Percentiles rank a stretch among this genome's conserved stretches.
These are phyloP conservation scores for Drosophila birchii DNA, from an alignment of 2,888 invertebrate species.

Conservation along the genomic window DNA sequence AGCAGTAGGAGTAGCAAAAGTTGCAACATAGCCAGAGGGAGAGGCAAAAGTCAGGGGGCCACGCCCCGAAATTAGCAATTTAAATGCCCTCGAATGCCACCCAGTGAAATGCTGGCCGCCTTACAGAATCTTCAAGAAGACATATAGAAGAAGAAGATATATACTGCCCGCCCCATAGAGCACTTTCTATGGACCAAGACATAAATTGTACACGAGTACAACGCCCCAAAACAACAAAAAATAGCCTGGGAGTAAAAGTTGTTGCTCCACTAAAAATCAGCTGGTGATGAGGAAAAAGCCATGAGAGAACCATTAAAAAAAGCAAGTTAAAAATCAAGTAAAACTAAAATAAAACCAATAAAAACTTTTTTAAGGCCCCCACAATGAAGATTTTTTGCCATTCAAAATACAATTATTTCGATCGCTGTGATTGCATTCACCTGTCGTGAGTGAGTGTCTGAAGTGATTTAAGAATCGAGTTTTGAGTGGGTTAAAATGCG, in stretches of 20 bases:
- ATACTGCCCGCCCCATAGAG: conserved; percentile 21
- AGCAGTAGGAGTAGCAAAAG: conserved; percentile 9
- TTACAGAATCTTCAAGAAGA: conserved; percentile 16
- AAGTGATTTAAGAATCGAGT: conserved; percentile 28
- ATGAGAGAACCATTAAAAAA: conserved; percentile 10
- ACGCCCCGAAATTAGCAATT: conserved; percentile 51
- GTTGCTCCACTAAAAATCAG: conserved; percentile 46
- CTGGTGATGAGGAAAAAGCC: conserved; percentile 20
- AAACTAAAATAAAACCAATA: conserved; percentile 9
- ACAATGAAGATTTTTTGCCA: conserved; percentile 38
- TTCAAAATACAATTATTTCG: conserved; percentile 67
- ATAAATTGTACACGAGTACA: conserved; percentile 48
- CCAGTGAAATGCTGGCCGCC: conserved; percentile 21
- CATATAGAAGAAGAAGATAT: not conserved
- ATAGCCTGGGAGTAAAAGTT: conserved; percentile 51
- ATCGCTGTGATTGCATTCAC: conserved; percentile 72
- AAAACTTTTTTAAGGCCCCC: conserved; percentile 9
- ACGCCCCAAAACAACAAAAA: conserved; percentile 46
- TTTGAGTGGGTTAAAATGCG: conserved; percentile 28
- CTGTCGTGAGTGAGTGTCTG: conserved; percentile 53
- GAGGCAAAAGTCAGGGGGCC: conserved; percentile 31
- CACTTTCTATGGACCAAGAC: conserved; percentile 64
- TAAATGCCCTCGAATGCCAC: conserved; percentile 44
- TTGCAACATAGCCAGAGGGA: conserved; percentile 15
- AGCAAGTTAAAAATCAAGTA: conserved; percentile 2